These are phyloP conservation scores for Corythornis vintsioides DNA, from an alignment of 2,113 vertebrate species.

Conservation along the genomic window DNA sequence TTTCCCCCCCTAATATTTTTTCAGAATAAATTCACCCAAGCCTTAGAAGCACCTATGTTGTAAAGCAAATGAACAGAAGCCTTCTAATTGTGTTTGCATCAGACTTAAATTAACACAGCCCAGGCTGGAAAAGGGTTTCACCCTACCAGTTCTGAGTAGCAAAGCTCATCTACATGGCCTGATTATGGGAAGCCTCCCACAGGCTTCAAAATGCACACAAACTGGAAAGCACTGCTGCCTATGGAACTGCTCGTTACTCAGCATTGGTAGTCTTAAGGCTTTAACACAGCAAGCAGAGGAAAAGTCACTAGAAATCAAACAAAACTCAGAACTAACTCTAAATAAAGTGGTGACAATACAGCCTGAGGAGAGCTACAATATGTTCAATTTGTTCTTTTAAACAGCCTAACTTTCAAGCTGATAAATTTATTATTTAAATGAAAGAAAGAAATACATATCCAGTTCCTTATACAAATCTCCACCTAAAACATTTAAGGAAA, in stretches of 20 bases:
- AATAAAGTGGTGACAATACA: background rate
- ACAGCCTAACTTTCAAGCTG: background rate
- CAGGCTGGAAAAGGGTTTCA: background rate
- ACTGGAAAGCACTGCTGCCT: background rate
- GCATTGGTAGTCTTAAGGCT: background rate
- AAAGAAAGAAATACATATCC: background rate
- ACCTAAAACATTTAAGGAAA: background rate
- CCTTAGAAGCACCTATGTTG: background rate
- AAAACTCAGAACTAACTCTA: background rate
- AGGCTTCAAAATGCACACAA: background rate
- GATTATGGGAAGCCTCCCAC: background rate
- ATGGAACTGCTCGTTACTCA: background rate
- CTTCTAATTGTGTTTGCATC: background rate
- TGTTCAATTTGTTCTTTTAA: background rate
- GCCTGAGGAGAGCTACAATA: background rate
- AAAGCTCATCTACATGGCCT: background rate
- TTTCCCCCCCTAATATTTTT: background rate
- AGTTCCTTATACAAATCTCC: background rate
- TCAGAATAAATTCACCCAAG: background rate
- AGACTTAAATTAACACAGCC: background rate
- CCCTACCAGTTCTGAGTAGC: background rate
- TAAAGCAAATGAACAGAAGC: background rate
- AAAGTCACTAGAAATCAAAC: background rate
- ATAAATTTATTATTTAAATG: background rate
- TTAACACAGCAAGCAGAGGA: background rate